Base-by-base conservation (phyloP, 1,140 invertebrate genomes). In the Charaxes varanes region DNA sequence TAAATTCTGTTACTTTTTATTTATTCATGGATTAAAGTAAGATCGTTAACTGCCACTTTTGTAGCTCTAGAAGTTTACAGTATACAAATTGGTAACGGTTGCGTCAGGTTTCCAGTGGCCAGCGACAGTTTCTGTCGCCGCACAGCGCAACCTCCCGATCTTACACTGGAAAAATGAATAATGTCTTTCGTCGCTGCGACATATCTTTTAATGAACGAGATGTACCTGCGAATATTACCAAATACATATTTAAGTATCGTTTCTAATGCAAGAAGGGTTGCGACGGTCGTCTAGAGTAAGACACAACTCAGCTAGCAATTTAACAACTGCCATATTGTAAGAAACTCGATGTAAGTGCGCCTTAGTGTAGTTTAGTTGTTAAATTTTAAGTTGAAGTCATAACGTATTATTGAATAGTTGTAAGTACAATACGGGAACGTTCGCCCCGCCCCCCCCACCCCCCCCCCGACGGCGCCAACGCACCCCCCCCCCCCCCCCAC, bases 261-360 rank as follows among this genome's bases (percentile, higher is more conserved):
- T 69, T n/a, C n/a, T 50, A 71, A 73, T 73, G 60, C 70, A 76
- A 71, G 73, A 73, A 73, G 68, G 76, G 76, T 80, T 80, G 72
- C 76, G 73, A 61, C 48, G 44, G 67, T 73, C 58, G 62, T 28
- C 42, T 59, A 54, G 56, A 58, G 41, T 58, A 64, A 64, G 47
- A 41, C 53, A 73, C 77, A 82, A 82, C 71, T 67, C 73, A 80
- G 78, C 74, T 82, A 82, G 74, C 76, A 67, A 71, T 71, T 74
- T 72, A 65, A 78, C 70, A 78, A 82, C 78, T 82, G 78, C 78
- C 78, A 82, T 82, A 82, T 71, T 69, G 63, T 82, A 78, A 82
- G 74, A 54, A 79, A 61, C 51, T 74, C 78, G 70, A 48, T 63
- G 37, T 69, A 68, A 67, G 53, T 65, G 60, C 56, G 57, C 46